phyloP scores from a whole-genome alignment of 1,140 invertebrate genomes.

The Dinothrombium tinctorium region DNA sequence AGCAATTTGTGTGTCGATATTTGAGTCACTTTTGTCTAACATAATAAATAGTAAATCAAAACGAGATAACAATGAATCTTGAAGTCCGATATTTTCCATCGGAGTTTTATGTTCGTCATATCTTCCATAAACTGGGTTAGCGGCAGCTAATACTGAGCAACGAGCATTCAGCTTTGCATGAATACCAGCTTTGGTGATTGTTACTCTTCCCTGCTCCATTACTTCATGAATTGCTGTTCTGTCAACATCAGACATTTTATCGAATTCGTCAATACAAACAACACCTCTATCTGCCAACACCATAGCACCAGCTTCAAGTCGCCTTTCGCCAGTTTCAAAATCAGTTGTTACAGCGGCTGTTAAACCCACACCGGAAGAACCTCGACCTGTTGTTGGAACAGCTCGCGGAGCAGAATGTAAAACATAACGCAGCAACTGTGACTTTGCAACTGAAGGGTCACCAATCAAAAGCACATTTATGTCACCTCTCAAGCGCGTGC shows the following conservation, averaged over 20 bases:
- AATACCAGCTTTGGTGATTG: slow-evolving; percentile 95
- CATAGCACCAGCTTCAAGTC: slow-evolving; percentile 95
- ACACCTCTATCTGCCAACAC: slow-evolving; percentile 93
- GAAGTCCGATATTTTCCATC: slow-evolving; percentile 95
- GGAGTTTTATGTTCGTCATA: slow-evolving; percentile 98
- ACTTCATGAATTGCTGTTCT: slow-evolving; percentile 97
- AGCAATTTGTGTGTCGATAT: slow-evolving; percentile 69
- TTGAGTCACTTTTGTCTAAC: slow-evolving; percentile 65
- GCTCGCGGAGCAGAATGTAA: slow-evolving; percentile 77
- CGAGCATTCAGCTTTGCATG: slow-evolving; percentile 92
- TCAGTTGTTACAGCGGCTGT: slow-evolving; percentile 95
- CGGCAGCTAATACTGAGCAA: slow-evolving; percentile 90
- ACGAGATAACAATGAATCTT: slow-evolving; percentile 92
- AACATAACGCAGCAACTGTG: slow-evolving; percentile 84
- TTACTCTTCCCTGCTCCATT: slow-evolving; percentile 83
- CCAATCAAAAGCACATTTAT: slow-evolving; percentile 93
- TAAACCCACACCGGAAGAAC: slow-evolving; percentile 84
- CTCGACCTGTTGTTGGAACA: slow-evolving; percentile 86
- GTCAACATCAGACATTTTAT: slow-evolving; percentile 99
- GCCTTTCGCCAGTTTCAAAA: slow-evolving; percentile 52
- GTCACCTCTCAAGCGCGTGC: slow-evolving; percentile 82
- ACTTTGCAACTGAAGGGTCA: slow-evolving; percentile 97
- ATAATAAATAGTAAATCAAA: slow-evolving; percentile 97
- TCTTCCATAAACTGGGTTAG: slow-evolving; percentile 96
- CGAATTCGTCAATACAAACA: slow-evolving; percentile 98